Base-by-base conservation (phyloP, 2,797 vertebrate genomes). In the Tiaroga cobitis region DNA sequence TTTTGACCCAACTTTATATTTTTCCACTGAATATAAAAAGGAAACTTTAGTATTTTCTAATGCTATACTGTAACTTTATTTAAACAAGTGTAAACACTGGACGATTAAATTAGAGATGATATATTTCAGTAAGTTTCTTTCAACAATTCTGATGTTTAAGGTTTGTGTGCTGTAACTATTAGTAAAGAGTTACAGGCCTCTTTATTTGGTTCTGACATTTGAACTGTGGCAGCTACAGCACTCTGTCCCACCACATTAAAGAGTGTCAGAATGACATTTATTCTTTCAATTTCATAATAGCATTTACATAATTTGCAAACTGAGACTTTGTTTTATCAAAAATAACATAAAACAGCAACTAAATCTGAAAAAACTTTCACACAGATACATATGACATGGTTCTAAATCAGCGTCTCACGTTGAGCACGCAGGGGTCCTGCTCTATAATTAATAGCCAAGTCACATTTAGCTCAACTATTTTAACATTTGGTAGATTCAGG, bases 391-490 rank as follows among this genome's bases (percentile, higher is more conserved):
- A 72, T 37, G 39, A 37, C 39, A 34, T 1, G 29, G 11, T 65
- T 73, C 26, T 51, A 39, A 82, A 46, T 82, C 41, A 83, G 24
- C 13, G 0, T 67, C 59, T 75, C 41, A 65, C 29, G 3, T 15
- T 24, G 61, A 65, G 29, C 39, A n/a, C 13, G 46, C 39, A 49
- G 81, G 43, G 32, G 32, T 59, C 26, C 54, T 61, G 41, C 69
- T 56, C 34, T 49, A 46, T 63, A 74, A 82, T 74, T 82, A 74
- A 74, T 29, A 75, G 43, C 15, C 19, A 43, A 43, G 32, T 74
- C 70, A 67, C 29, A 65, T 75, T 65, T 75, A 75, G 72, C 81
- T 75, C 21, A 49, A 37, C 72, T 29, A 74, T 83, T 75, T 61
- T 75, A 67, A 56, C 59, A 75, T 51, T 37, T 1, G 1, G 19